phyloP scores from a whole-genome alignment of 2,113 vertebrate species.

The Tinamus guttatus region DNA sequence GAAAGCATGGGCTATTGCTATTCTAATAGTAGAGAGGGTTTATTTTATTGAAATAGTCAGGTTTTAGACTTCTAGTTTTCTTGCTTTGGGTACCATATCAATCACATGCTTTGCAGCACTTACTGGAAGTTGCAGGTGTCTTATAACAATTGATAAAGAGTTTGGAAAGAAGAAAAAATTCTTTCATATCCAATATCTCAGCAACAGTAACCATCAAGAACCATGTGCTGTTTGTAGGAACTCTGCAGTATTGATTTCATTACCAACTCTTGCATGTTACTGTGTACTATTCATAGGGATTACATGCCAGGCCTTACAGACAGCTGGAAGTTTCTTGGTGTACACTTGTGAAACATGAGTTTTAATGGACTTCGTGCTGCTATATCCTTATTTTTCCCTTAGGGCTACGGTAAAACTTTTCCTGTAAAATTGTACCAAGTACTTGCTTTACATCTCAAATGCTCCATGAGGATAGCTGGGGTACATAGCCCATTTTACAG shows the following conservation, averaged over 20 bases:
- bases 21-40: not conserved
- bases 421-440: not conserved
- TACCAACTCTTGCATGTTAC: not conserved
- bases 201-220: not conserved
- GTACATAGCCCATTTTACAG: not conserved
- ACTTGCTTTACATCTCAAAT: not conserved
- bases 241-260: not conserved
- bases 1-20: not conserved
- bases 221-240: not conserved
- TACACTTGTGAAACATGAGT: rapidly evolving
- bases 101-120: not conserved
- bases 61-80: not conserved
- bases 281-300: not conserved
- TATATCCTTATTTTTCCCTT: not conserved
- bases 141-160: not conserved
- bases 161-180: not conserved
- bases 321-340: not conserved
- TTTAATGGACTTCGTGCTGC: not conserved
- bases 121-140: not conserved
- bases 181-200: not conserved
- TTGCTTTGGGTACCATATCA: not conserved
- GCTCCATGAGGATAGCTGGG: not conserved
- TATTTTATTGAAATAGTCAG: not conserved
- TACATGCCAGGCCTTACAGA: not conserved
- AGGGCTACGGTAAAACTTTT: not conserved